Percentiles rank a stretch among this genome's conserved stretches.
These are phyloP conservation scores for Macrosteles quadrilineatus DNA, from an alignment of 1,140 invertebrate genomes.

Conservation along the genomic window DNA sequence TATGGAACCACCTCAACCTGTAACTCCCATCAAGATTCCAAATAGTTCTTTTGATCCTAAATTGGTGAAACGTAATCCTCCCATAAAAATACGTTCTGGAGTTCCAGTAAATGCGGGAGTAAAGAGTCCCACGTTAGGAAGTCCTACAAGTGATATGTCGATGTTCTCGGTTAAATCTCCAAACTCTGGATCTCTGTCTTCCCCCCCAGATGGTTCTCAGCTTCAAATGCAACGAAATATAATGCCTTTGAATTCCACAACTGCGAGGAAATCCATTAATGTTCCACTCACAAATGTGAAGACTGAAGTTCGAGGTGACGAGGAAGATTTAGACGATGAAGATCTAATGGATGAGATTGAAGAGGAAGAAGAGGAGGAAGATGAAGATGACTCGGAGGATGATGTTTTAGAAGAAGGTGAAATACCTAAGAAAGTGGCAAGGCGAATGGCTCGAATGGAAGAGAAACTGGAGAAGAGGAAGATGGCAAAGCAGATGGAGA, in stretches of 20 bases:
- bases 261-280: constrained; percentile 3
- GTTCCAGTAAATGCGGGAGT: constrained; percentile 24
- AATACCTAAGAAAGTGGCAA: constrained; percentile 21
- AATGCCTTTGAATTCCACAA: too few relatives aligned
- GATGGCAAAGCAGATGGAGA: constrained; percentile 31
- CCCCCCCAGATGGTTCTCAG: background rate
- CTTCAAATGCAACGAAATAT: background rate
- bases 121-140: constrained; percentile 31
- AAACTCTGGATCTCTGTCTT: background rate
- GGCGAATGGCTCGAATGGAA: constrained; percentile 29
- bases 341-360: constrained; percentile 33
- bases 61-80: constrained; percentile 14
- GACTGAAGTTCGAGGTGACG: constrained; percentile 44
- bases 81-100: constrained; percentile 22
- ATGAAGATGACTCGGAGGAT: constrained; percentile 45
- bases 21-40: constrained; percentile 6
- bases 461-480: constrained; percentile 35
- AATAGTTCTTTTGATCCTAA: constrained; percentile 21
- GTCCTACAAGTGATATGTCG: constrained; percentile 35
- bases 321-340: constrained; percentile 43
- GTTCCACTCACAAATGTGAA: background rate
- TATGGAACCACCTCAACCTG: background rate
- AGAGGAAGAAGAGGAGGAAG: constrained; percentile 42
- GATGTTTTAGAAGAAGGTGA: constrained; percentile 40
- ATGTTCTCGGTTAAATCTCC: background rate